Base-by-base conservation (phyloP, 2,888 invertebrate species). In the Lissocephala sabroskyi region DNA sequence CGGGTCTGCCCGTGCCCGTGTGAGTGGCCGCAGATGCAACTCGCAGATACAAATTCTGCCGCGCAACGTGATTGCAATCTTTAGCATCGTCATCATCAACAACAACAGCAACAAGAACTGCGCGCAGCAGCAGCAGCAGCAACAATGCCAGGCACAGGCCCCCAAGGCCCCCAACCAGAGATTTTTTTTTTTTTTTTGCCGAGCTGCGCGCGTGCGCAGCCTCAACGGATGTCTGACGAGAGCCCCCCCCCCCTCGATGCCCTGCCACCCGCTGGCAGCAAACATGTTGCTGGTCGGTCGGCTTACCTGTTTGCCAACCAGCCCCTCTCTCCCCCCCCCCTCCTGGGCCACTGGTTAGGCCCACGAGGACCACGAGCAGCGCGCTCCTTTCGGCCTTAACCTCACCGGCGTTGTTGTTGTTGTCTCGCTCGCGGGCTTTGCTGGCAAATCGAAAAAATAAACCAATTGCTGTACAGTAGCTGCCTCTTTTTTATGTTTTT, bases 201-300 rank as follows among this genome's bases (percentile, higher is more conserved):
- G 45, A 59, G 52, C 63, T 54, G 65, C 70, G 79, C 79, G 79
- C 80, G 79, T 79, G 79, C 80, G 79, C 80, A 66, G 56, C 59
- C 64, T 61, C 70, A 73, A 66, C 70, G 76, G 67, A 73, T 74
- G 75, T 62, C 59, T 61, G 59, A 41, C 56, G 59, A 62, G 49
- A 13, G 39, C 41, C 43, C 49, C 43, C 48, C 45, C 41, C 52
- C n/a, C 26, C 26, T 23, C 7, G 29, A 55, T 65, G 54, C 17
- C 45, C 39, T 48, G 43, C 29, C 10, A 30, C 41, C 11, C n/a
- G 10, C 14, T 35, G 10, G 14, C 35, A 32, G 0, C 35, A 17
- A 35, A 13, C 35, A 28, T 49, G 45, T 52, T 42, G 41, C 47
- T 58, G 44, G 54, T 52, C 46, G 26, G 49, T 26, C 16, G 57